Percentiles rank a stretch among this genome's conserved stretches.
These are phyloP conservation scores for Drosophila tripunctata DNA, from an alignment of 2,888 invertebrate species.

Conservation along the genomic window DNA sequence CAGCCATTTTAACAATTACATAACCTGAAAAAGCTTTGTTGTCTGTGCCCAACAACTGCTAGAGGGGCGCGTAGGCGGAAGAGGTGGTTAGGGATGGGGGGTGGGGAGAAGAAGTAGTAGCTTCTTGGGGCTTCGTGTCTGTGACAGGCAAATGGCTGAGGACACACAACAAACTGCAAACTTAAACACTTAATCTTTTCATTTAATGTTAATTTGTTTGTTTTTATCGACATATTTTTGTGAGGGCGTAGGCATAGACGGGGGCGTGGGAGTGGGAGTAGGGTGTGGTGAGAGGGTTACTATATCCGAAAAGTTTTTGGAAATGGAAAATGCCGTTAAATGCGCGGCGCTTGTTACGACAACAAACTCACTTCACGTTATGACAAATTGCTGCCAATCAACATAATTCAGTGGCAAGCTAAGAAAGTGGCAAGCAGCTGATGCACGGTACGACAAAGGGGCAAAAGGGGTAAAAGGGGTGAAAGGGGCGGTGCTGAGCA, in stretches of 20 bases:
- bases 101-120: not conserved
- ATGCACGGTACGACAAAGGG: not conserved
- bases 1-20: conserved; percentile 48
- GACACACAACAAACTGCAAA: conserved; percentile 62
- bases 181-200: conserved; percentile 81
- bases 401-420: conserved; percentile 74
- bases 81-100: too few species aligned
- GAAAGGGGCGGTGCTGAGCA: not conserved
- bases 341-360: conserved; percentile 79
- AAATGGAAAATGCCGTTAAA: conserved; percentile 66
- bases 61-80: not conserved
- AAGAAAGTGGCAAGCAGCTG: conserved; percentile 62
- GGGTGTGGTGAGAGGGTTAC: not conserved
- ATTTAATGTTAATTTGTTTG: conserved; percentile 80
- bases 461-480: not conserved
- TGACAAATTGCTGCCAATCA: conserved; percentile 81
- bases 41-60: conserved; percentile 22
- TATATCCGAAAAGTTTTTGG: not conserved
- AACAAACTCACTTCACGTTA: conserved; percentile 80
- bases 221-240: conserved; percentile 79
- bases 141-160: conserved; percentile 45
- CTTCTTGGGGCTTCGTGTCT: conserved; percentile 29
- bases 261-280: not conserved
- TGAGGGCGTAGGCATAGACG: conserved; percentile 12
- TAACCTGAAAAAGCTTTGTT: conserved; percentile 48